A percentile compares a stretch with the other conserved stretches of the same genome.
Evolutionary conservation across 2,113 vertebrate genomes (phyloP).

Genomic region (Tragelaphus buxtoni): DNA sequence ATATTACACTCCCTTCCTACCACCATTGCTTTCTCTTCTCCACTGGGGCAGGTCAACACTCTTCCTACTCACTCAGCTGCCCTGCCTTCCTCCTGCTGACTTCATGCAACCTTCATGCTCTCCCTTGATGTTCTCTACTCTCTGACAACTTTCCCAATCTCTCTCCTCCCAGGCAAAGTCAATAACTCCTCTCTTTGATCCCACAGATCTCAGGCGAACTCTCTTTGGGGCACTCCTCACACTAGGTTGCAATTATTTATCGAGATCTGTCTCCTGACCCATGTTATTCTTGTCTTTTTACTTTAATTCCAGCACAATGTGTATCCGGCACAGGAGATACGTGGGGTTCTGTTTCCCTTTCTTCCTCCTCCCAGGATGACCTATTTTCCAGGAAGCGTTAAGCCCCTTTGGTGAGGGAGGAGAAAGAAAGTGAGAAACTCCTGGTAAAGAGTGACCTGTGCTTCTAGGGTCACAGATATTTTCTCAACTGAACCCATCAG

Average conservation of each 20-base stretch:
- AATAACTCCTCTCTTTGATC: background rate
- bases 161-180: background rate
- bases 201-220: background rate
- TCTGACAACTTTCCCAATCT: background rate
- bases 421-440: background rate
- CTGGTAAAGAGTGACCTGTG: background rate
- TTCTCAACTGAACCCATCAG: background rate
- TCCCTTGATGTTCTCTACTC: background rate
- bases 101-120: background rate
- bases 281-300: background rate
- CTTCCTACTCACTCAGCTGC: background rate
- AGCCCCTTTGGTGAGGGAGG: background rate
- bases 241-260: background rate
- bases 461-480: background rate
- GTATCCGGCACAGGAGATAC: background rate
- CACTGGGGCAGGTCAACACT: background rate
- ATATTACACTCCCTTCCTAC: background rate
- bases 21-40: background rate
- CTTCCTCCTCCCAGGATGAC: background rate
- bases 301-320: background rate
- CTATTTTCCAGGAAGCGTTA: background rate
- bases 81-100: background rate
- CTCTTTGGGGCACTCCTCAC: background rate
- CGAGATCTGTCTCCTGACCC: background rate
- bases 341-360: background rate